These are phyloP conservation scores for Clepsis dumicolana DNA, from an alignment of 2,888 invertebrate species.

Conservation along the genomic window DNA sequence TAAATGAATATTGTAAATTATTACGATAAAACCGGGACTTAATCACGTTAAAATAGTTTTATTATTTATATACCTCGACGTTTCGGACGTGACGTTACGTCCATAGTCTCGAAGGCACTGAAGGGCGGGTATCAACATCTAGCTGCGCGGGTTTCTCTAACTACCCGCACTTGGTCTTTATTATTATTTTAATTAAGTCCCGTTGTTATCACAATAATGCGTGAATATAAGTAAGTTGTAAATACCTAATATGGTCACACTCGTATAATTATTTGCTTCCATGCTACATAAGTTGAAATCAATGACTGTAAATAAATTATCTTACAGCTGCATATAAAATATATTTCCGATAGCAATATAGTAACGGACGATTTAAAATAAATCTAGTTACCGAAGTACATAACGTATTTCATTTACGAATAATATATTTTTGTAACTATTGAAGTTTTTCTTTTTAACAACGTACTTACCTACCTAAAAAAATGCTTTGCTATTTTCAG, in stretches of 20 bases:
- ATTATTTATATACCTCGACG: no score
- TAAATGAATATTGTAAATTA: no score
- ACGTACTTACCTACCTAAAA: neutral
- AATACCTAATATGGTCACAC: conserved; percentile 14
- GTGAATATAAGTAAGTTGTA: neutral
- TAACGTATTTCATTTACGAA: conserved; percentile 5
- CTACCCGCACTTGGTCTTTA: no score
- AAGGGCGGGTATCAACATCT: no score
- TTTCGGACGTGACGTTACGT: no score
- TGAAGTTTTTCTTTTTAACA: neutral
- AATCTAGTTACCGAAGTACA: conserved; percentile 36
- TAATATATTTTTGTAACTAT: neutral
- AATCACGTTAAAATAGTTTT: no score
- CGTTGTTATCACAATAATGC: no score
- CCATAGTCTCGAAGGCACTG: no score
- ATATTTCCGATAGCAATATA: conserved; percentile 19
- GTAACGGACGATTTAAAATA: conserved; percentile 33
- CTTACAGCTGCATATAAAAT: conserved; percentile 19
- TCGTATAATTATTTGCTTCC: neutral
- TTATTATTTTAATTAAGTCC: no score
- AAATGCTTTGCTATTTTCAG: no score
- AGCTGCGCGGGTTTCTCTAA: no score
- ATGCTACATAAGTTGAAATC: conserved; percentile 1
- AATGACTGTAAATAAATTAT: conserved; percentile 12
- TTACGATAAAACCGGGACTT: no score